Evolutionary conservation across 30 jellyfish, hydroid and myxozoan species (phyloP).

Genomic region (Aurelia aurita): DNA sequence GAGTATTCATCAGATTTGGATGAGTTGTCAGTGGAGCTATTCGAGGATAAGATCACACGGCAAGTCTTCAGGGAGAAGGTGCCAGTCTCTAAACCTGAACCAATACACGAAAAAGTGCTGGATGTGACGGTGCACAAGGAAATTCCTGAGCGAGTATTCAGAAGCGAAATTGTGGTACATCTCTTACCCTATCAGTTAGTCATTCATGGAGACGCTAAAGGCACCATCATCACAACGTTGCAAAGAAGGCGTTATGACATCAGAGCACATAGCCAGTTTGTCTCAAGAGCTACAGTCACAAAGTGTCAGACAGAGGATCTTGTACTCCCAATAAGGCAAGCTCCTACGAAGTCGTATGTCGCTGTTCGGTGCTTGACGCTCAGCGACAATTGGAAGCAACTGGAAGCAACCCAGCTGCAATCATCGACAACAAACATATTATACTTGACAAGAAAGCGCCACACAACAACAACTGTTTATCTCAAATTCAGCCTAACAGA

Average conservation of each 20-base stretch:
- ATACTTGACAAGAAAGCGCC: background rate
- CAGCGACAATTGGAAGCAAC: background rate
- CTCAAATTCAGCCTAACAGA: background rate
- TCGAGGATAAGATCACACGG: slow-evolving; percentile 42
- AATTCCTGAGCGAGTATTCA: background rate
- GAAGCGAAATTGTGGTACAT: slow-evolving; percentile 19
- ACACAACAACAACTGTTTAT: background rate
- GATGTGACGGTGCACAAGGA: background rate
- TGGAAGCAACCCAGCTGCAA: background rate
- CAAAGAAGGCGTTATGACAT: background rate
- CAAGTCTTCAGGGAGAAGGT: slow-evolving; percentile 37
- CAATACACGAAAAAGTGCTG: too few species aligned
- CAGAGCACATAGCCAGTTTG: slow-evolving; percentile 2
- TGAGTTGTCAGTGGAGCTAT: slow-evolving; percentile 1
- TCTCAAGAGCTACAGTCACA: slow-evolving; percentile 3
- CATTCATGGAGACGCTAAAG: background rate
- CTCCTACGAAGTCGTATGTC: background rate
- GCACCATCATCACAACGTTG: slow-evolving; percentile 12
- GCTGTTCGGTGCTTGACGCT: slow-evolving; percentile 3
- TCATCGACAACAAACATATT: background rate
- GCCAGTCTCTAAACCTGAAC: background rate
- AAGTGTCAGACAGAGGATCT: background rate
- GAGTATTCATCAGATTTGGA: background rate
- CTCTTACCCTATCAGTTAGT: slow-evolving; percentile 1
- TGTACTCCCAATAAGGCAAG: background rate